Evolutionary conservation across 2,797 vertebrate species (phyloP).

Genomic region (Alosa sapidissima): DNA sequence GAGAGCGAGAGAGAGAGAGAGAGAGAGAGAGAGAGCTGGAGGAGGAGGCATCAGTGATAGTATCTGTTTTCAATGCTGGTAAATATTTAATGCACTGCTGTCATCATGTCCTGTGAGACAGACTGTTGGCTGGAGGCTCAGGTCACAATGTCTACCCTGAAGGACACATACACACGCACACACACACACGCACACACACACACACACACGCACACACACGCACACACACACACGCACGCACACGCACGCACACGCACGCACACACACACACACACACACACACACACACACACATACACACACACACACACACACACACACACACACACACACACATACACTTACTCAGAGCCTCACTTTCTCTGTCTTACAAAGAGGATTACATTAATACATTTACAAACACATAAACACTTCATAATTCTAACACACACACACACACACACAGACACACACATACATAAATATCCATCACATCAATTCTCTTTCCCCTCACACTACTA

Average conservation of each 20-base stretch:
- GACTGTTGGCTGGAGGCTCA: constrained; percentile 21
- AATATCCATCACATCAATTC: background rate
- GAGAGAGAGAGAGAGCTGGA: background rate
- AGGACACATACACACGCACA: constrained; percentile 20
- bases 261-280: constrained; percentile 25
- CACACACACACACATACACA: constrained; percentile 25
- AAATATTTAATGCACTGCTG: constrained; percentile 56
- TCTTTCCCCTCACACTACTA: background rate
- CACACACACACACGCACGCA: constrained; percentile 12
- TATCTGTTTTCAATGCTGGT: constrained; percentile 36
- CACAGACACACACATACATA: background rate
- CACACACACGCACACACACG: constrained; percentile 26
- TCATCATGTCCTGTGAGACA: constrained; percentile 38
- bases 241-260: constrained; percentile 22
- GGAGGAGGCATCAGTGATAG: background rate
- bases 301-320: constrained; percentile 26
- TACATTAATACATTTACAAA: background rate
- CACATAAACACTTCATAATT: background rate
- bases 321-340: constrained; percentile 14
- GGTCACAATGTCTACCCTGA: constrained; percentile 5
- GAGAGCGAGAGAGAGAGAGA: no score
- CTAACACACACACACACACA: background rate
- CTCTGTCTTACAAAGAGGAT: background rate
- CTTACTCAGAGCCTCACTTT: background rate
- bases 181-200: constrained; percentile 21